Evolutionary conservation across 2,888 invertebrate genomes (phyloP).

Genomic region (Girardia tigrina): DNA sequence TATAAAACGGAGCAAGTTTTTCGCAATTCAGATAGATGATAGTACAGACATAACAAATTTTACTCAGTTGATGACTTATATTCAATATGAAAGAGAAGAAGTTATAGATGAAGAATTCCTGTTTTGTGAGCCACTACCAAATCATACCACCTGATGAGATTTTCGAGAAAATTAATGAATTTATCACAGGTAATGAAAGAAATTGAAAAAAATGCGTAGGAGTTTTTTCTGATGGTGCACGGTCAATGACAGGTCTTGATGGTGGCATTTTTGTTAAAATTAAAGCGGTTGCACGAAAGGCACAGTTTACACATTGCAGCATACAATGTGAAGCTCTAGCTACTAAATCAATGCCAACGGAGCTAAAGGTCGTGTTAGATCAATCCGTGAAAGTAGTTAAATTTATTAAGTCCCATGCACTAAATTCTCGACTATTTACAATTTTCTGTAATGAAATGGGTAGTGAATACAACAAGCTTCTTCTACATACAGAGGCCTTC

Average conservation of each 20-base stretch:
- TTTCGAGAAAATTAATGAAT: neutral
- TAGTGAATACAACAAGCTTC: neutral
- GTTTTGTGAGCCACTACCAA: neutral
- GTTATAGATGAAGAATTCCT: neutral
- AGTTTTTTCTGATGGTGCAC: neutral
- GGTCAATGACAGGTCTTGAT: neutral
- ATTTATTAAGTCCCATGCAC: neutral
- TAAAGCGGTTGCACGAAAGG: neutral
- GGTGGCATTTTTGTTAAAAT: neutral
- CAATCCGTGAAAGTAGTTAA: neutral
- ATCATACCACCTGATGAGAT: neutral
- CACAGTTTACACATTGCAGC: too few species aligned
- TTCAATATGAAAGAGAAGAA: neutral
- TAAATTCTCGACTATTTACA: neutral
- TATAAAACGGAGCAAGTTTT: neutral
- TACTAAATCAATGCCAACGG: neutral
- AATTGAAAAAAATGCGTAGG: neutral
- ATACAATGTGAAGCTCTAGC: too few species aligned
- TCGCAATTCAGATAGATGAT: neutral
- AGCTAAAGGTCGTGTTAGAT: neutral
- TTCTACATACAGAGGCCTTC: neutral
- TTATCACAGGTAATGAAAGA: neutral
- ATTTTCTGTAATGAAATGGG: neutral
- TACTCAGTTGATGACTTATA: neutral
- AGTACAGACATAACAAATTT: neutral